Evolutionary conservation across 1,140 invertebrate genomes (phyloP), one percentile per base, ranked within the genome.

Genomic region (Drosophila arizonae): DNA sequence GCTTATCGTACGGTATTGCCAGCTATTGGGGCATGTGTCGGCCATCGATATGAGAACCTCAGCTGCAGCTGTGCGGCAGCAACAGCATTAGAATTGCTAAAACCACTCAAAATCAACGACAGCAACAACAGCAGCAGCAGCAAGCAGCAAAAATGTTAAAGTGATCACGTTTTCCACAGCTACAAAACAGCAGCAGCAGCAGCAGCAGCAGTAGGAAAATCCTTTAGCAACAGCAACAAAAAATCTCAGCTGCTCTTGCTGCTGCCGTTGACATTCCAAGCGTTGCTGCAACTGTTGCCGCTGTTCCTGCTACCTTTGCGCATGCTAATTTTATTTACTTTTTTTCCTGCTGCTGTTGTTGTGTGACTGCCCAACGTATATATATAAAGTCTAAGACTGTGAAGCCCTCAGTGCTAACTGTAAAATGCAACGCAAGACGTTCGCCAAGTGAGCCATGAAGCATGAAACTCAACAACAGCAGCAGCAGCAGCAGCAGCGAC

Each of bases 101-200:
- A 86, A 86, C 75, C 81, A 84, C 77, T 86, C 77, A 90, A 81
- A 77, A 86, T 76, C 81, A 87, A 36, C 68, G 36, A 46, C 54
- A 78, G 43, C 51, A 57, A 13, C 58, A 64, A 28, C 51, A 57
- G 10, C 58, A 64, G 55, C 72, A 79, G 63, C 68, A 79, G 50
- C 73, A 80, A 90, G 74, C 72, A 71, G 82, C 75, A 84, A 81
- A 90, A 84, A 90, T 90, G 77, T 84, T 90, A 90, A 90, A 90
- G 76, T 80, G 87, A 90, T 90, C 87, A 90, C 87, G 87, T 90
- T 90, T 90, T 87, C 65, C 69, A 36, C 60, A 62, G 60, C 63
- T 71, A 65, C 54, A 63, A 62, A 58, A 62, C 64, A 46, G 52
- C 58, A 72, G 51, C 58, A 71, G 43, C 56, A 65, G 21, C 21